These are phyloP conservation scores for Bungarus multicinctus DNA, from an alignment of 2,113 vertebrate genomes.

Conservation along the genomic window DNA sequence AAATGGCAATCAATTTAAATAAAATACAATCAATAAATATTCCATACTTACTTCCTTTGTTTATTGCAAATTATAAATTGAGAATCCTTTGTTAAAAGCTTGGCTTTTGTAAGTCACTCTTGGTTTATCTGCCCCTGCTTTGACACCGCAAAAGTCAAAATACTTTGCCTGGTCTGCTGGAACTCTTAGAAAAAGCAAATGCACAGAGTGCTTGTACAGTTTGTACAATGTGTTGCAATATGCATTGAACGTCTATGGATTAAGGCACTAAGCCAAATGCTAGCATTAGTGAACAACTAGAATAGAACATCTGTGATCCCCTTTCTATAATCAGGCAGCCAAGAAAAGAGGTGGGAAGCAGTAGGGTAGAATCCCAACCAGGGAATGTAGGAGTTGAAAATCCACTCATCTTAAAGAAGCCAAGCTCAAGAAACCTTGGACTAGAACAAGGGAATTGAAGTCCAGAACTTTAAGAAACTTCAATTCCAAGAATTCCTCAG, in stretches of 20 bases:
- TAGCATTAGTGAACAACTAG: background rate
- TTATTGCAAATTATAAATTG: background rate
- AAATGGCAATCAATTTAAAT: background rate
- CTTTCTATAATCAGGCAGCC: background rate
- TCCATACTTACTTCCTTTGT: background rate
- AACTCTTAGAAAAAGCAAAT: background rate
- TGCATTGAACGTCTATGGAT: background rate
- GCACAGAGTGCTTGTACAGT: background rate
- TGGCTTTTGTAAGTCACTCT: background rate
- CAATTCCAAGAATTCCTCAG: background rate
- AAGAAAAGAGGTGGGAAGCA: background rate
- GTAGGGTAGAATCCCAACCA: background rate
- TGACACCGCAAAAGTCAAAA: background rate
- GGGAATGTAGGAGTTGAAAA: background rate
- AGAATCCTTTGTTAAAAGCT: background rate
- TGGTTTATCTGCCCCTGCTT: background rate
- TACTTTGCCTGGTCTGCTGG: background rate
- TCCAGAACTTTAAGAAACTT: background rate
- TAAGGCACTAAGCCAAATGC: background rate
- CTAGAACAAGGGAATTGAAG: background rate
- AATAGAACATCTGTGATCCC: background rate
- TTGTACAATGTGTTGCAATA: background rate
- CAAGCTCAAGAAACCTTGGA: background rate
- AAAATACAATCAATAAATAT: background rate
- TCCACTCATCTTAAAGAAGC: background rate